Conservation (phyloP, 2,113 vertebrate species). For the Lycaon pictus region DNA sequence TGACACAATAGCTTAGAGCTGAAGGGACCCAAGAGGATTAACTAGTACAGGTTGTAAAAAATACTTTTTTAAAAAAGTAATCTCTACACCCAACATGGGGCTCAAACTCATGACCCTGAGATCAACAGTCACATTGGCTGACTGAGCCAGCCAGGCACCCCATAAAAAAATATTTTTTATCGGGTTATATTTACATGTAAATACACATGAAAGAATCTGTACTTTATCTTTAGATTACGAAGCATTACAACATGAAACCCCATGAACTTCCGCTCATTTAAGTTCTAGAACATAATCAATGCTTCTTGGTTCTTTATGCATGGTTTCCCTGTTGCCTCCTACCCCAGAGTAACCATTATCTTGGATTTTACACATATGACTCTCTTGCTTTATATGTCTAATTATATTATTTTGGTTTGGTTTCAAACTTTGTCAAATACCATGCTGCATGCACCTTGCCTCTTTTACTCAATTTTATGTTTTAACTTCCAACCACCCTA, state of each 20-base stretch:
- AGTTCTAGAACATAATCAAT: background rate
- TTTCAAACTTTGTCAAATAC: conserved; percentile 2
- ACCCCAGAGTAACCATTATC: background rate
- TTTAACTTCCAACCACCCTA: background rate
- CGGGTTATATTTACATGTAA: background rate
- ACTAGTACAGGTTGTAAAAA: background rate
- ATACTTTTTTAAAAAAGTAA: background rate
- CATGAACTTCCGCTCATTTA: background rate
- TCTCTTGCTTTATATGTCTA: background rate
- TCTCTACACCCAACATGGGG: background rate
- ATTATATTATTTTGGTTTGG: background rate
- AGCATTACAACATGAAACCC: background rate
- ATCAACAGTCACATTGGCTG: background rate
- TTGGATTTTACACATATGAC: background rate
- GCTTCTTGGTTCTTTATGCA: background rate
- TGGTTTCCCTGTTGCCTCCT: background rate
- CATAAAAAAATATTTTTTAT: background rate
- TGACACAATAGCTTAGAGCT: background rate
- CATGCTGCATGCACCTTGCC: background rate
- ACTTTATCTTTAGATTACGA: background rate
- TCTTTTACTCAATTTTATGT: background rate
- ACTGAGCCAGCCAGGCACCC: background rate
- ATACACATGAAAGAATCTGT: background rate
- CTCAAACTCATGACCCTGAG: background rate
- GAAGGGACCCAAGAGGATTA: background rate